Evolutionary conservation across 2,113 vertebrate species (phyloP), one percentile per base, ranked within the genome.

Genomic region (Myxocyprinus asiaticus): DNA sequence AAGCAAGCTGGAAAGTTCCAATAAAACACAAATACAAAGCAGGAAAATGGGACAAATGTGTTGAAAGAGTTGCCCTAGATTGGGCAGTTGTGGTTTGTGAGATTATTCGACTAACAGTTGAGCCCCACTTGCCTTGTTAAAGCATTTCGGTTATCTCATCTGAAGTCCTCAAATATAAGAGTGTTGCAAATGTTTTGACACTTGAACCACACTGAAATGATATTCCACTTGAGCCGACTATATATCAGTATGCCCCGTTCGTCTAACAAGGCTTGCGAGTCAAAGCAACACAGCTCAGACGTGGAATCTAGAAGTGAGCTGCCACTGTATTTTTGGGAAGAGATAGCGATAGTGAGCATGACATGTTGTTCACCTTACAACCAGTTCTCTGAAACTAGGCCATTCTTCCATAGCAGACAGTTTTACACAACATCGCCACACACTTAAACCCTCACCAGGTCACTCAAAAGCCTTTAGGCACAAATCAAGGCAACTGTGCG

Each of bases 101-200:
- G 10, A 14, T 14, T n/a, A 56, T 12, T 7, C 48, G 6, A 44
- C 33, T 17, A 59, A 33, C 15, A 22, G 58, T 48, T 45, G 14
- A 47, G 70, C 67, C 53, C 77, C 59, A 33, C 59, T 80, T 69
- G 67, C 71, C 59, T 65, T 59, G 66, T 76, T 83, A 73, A 43
- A 9, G 45, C 15, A 56, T 61, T 80, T 66, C 45, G 62, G 77
- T 71, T 45, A 67, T 55, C 63, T 71, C 11, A 22, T 70, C 43
- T 65, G 50, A 79, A 81, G 50, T 79, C 59, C 69, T 81, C 74
- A 48, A 61, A 76, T 70, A 22, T n/a, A 66, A 14, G 59, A 77
- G 15, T 42, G 10, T 51, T 55, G 50, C 65, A 78, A 61, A 81
- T 81, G 47, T 59, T 69, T 77, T 68, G 75, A 75, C 62, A 67